phyloP scores from a whole-genome alignment of 2,888 invertebrate genomes.

The Blera fallax region DNA sequence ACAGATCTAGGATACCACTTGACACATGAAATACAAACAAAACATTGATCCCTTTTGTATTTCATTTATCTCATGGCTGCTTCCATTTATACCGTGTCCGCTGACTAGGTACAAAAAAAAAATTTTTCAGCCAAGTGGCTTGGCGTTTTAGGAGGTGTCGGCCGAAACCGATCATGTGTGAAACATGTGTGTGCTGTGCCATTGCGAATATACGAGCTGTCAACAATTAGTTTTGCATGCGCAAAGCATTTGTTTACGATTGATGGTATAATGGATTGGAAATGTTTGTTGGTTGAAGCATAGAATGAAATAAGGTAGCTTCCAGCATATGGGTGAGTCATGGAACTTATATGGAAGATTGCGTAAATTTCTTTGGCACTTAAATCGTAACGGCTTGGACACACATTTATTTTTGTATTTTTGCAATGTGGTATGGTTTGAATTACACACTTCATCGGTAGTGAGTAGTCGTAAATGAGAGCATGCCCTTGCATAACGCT shows the following conservation, averaged over 20 bases:
- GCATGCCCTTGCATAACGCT: constrained; percentile 12
- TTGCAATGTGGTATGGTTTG: background rate
- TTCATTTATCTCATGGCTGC: background rate
- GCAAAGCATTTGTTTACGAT: constrained; percentile 38
- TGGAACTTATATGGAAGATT: constrained; percentile 15
- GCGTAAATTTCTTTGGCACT: background rate
- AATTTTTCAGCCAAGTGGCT: background rate
- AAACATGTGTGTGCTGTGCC: constrained; percentile 33
- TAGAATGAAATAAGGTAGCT: background rate
- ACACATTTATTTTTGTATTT: background rate
- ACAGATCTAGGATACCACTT: constrained; percentile 37
- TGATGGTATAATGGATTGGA: constrained; percentile 6
- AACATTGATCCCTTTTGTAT: background rate
- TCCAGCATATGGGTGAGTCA: constrained; percentile 35
- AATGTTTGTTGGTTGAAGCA: background rate
- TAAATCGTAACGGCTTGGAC: background rate
- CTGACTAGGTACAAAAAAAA: background rate
- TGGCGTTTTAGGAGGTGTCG: constrained; percentile 30
- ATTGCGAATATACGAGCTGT: constrained; percentile 39
- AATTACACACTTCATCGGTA: background rate
- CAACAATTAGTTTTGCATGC: constrained; percentile 34
- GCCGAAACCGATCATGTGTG: constrained; percentile 38
- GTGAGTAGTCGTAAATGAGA: background rate
- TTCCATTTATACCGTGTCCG: background rate
- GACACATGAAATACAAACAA: constrained; percentile 25